Evolutionary conservation across 2,797 vertebrate genomes (phyloP).

Genomic region (Philypnodon macrostomus): DNA sequence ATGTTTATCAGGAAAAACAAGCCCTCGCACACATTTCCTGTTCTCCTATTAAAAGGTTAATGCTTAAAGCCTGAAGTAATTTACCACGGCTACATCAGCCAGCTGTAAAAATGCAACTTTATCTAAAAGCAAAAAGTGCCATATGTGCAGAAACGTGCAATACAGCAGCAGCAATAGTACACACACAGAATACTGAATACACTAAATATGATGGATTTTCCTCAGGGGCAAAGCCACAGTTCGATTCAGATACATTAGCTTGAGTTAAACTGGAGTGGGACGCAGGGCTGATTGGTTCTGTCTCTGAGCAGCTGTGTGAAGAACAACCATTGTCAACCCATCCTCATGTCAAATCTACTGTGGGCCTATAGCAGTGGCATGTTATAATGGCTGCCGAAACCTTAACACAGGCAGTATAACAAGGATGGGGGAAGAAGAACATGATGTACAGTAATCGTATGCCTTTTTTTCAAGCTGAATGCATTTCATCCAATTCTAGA

Average conservation of each 20-base stretch:
- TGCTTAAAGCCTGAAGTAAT: slow-evolving; percentile 24
- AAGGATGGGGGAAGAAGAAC: no score
- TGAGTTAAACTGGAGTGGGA: slow-evolving; percentile 27
- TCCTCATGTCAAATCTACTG: slow-evolving; percentile 23
- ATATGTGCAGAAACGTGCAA: slow-evolving; percentile 29
- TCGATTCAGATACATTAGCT: slow-evolving; percentile 6
- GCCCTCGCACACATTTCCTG: slow-evolving; percentile 14
- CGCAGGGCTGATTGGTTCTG: slow-evolving; percentile 10
- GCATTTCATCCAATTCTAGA: no score
- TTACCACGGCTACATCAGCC: slow-evolving; percentile 20
- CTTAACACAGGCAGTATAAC: slow-evolving; percentile 14
- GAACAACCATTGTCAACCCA: slow-evolving; percentile 23
- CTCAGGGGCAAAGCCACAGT: slow-evolving; percentile 18
- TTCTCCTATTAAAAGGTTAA: slow-evolving; percentile 27
- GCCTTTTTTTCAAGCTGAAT: no score
- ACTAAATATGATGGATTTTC: slow-evolving; percentile 29
- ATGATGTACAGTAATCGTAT: no score
- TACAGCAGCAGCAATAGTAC: slow-evolving; percentile 1
- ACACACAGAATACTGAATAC: slow-evolving; percentile 17
- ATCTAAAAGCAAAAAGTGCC: slow-evolving; percentile 17
- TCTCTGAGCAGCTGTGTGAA: slow-evolving; percentile 29
- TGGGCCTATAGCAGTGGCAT: slow-evolving; percentile 6
- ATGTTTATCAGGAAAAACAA: slow-evolving; percentile 22
- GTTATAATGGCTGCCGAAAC: slow-evolving; percentile 3
- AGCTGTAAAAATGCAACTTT: slow-evolving; percentile 31